These are phyloP conservation scores for Paracyclopina nana DNA, from an alignment of 1,140 invertebrate genomes.

Conservation along the genomic window DNA sequence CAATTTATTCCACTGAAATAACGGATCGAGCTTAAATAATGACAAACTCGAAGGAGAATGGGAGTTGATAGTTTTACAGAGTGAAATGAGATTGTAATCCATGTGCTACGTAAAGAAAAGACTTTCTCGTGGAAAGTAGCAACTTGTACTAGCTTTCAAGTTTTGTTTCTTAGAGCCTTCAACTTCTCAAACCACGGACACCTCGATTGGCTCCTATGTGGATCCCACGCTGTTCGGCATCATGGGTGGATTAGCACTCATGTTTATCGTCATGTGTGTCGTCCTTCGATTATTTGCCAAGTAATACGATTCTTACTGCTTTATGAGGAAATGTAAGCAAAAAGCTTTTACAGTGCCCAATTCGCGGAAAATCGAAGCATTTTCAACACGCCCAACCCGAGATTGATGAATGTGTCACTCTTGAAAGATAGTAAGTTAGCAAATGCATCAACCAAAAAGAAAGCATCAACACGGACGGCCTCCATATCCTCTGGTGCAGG, in stretches of 20 bases:
- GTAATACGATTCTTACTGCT: slow-evolving; percentile 33
- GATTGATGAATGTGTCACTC: slow-evolving; percentile 38
- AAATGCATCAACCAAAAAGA: no score
- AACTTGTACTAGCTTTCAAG: not conserved
- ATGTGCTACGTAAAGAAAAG: not conserved
- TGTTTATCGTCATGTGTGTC: slow-evolving; percentile 85
- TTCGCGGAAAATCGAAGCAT: slow-evolving; percentile 78
- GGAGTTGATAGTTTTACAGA: not conserved
- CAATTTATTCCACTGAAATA: no score
- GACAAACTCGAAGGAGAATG: not conserved
- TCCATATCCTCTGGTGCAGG: no score
- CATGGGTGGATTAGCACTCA: slow-evolving; percentile 65
- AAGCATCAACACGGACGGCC: no score
- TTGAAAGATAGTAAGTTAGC: slow-evolving; percentile 55
- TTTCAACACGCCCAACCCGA: slow-evolving; percentile 79
- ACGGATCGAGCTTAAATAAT: not conserved
- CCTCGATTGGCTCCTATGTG: slow-evolving; percentile 34
- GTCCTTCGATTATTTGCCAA: slow-evolving; percentile 76
- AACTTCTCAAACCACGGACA: not conserved
- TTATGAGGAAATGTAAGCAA: slow-evolving; percentile 9
- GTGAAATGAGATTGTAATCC: not conserved
- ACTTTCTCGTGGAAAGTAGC: not conserved
- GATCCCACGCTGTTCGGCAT: slow-evolving; percentile 77
- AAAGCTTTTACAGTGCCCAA: slow-evolving; percentile 42
- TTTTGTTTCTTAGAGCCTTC: not conserved